phyloP scores from a whole-genome alignment of 1,140 invertebrate species.

The Drosophila persimilis region DNA sequence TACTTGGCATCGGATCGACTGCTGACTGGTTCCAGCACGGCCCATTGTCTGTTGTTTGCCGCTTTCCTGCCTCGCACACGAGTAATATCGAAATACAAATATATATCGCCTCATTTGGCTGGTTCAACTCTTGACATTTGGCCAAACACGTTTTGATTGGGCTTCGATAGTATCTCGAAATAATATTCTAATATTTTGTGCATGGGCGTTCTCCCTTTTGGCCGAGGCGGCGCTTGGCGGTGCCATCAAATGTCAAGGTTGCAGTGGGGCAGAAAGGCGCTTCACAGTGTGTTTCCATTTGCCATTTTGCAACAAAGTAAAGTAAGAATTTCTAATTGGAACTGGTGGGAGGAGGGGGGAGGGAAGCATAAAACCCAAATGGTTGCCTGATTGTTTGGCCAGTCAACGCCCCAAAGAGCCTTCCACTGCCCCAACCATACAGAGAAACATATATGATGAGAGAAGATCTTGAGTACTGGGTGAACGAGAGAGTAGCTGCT shows the following conservation, averaged over 20 bases:
- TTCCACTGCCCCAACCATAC: conserved; percentile 26
- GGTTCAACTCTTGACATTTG: conserved; percentile 64
- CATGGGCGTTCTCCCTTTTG: conserved; percentile 39
- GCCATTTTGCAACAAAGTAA: conserved; percentile 28
- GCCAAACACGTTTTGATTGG: conserved; percentile 39
- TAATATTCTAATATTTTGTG: conserved; percentile 45
- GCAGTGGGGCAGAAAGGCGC: conserved; percentile 17
- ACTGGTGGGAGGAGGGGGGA: conserved; percentile 33
- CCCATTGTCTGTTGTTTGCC: conserved; percentile 43
- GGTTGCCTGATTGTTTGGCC: conserved; percentile 34
- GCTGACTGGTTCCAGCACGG: conserved; percentile 26
- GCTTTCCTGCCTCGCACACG: conserved; percentile 18
- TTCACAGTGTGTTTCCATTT: conserved; percentile 24
- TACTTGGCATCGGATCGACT: conserved; percentile 13
- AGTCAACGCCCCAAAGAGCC: conserved; percentile 31
- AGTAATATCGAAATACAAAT: conserved; percentile 43
- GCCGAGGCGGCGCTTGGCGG: conserved; percentile 27
- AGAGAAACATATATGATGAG: too few relatives aligned
- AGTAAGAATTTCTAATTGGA: conserved; percentile 42
- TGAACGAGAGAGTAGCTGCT: too few relatives aligned
- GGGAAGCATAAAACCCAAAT: conserved; percentile 37
- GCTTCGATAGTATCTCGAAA: conserved; percentile 16
- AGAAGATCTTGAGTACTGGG: too few relatives aligned
- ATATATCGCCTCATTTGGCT: conserved; percentile 54
- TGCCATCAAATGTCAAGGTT: conserved; percentile 65